These are phyloP conservation scores for Glaucopsyche alexis DNA, from an alignment of 2,888 invertebrate genomes.

Conservation along the genomic window DNA sequence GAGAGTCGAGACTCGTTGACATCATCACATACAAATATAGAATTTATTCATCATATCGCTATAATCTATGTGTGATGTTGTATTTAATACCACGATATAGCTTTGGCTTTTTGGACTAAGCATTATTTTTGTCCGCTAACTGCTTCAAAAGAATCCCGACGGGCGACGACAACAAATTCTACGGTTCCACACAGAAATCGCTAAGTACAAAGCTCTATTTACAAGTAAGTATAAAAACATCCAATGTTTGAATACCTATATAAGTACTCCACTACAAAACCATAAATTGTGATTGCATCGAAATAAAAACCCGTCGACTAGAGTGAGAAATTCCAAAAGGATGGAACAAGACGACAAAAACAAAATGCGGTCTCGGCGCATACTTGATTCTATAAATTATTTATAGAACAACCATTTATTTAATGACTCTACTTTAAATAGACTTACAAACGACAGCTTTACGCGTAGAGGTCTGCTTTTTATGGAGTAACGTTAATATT, in stretches of 20 bases:
- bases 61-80: background rate
- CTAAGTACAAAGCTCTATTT: too few species aligned
- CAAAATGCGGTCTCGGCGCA: background rate
- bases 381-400: conserved; percentile 19
- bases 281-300: conserved; percentile 6
- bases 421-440: conserved; percentile 12
- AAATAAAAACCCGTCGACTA: conserved; percentile 13
- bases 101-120: background rate
- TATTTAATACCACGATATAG: background rate
- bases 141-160: background rate
- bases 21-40: background rate
- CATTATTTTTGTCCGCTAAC: background rate
- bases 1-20: background rate
- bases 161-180: too few species aligned
- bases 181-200: too few species aligned
- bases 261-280: background rate
- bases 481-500: background rate
- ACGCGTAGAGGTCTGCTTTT: background rate
- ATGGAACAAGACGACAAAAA: background rate
- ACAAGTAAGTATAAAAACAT: background rate
- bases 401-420: conserved; percentile 21
- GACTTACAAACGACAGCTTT: background rate
- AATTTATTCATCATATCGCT: conserved; percentile 12
- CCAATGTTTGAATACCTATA: background rate
- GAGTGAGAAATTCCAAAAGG: conserved; percentile 21